phyloP scores from a whole-genome alignment of 2,113 vertebrate genomes.

The Cervus canadensis region DNA sequence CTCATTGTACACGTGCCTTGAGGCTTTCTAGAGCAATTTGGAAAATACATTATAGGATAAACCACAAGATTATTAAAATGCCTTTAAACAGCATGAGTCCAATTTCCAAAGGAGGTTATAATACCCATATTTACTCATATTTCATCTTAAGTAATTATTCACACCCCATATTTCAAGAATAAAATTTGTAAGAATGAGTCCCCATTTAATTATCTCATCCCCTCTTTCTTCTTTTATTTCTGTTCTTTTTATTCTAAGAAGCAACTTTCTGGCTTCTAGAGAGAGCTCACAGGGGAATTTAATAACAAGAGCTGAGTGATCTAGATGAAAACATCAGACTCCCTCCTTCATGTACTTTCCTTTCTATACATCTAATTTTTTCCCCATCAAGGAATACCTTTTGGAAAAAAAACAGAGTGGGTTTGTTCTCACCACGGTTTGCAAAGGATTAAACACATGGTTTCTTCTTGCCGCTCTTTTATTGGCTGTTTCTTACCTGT shows the following conservation, averaged over 20 bases:
- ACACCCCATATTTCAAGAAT: background rate
- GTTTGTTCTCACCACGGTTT: background rate
- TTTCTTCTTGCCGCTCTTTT: background rate
- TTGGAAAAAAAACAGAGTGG: background rate
- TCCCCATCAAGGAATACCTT: background rate
- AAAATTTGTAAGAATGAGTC: background rate
- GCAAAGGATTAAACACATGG: background rate
- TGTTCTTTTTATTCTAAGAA: background rate
- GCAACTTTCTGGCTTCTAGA: background rate
- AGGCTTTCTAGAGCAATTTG: slow-evolving; percentile 56
- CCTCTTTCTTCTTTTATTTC: background rate
- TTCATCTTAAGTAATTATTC: slow-evolving; percentile 10
- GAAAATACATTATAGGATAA: slow-evolving; percentile 42
- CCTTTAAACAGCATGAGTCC: slow-evolving; percentile 34
- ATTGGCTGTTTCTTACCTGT: background rate
- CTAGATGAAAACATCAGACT: background rate
- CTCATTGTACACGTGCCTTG: slow-evolving; percentile 29
- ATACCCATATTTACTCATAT: slow-evolving; percentile 15
- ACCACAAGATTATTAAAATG: slow-evolving; percentile 51
- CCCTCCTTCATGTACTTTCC: background rate
- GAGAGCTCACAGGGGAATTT: background rate
- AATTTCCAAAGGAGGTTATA: slow-evolving; percentile 40
- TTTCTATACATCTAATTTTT: background rate
- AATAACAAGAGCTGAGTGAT: background rate
- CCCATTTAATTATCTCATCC: background rate